phyloP scores from a whole-genome alignment of 2,113 vertebrate genomes.

The Calypte anna region DNA sequence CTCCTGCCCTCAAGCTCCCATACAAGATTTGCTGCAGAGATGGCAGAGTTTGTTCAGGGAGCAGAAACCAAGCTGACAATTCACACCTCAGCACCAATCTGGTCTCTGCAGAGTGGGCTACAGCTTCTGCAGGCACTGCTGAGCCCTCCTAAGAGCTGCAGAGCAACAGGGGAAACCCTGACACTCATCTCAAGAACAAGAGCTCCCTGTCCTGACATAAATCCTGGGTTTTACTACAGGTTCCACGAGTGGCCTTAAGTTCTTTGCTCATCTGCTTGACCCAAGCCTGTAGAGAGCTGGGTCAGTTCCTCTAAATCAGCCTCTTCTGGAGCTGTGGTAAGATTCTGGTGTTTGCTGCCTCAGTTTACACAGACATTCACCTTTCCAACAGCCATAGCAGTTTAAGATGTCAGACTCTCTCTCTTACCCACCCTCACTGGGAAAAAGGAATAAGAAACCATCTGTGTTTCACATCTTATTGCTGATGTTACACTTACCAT shows the following conservation, averaged over 20 bases:
- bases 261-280: no score
- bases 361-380: not conserved
- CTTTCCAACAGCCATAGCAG: not conserved
- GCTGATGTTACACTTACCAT: not conserved
- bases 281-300: not conserved
- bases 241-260: not conserved
- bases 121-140: not conserved
- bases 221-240: not conserved
- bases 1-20: not conserved
- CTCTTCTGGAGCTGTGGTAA: not conserved
- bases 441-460: not conserved
- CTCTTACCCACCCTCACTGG: not conserved
- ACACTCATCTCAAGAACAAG: not conserved
- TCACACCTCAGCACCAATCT: not conserved
- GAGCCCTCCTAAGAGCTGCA: not conserved
- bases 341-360: not conserved
- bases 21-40: not conserved
- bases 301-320: not conserved
- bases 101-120: no score
- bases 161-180: not conserved
- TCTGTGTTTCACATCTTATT: fast-evolving
- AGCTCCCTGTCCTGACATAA: not conserved
- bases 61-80: not conserved
- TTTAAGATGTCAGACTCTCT: not conserved
- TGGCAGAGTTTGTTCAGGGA: not conserved